Percentiles rank a stretch among this genome's conserved stretches.
phyloP scores from a whole-genome alignment of 2,888 invertebrate genomes.

The Adineta ricciae region DNA sequence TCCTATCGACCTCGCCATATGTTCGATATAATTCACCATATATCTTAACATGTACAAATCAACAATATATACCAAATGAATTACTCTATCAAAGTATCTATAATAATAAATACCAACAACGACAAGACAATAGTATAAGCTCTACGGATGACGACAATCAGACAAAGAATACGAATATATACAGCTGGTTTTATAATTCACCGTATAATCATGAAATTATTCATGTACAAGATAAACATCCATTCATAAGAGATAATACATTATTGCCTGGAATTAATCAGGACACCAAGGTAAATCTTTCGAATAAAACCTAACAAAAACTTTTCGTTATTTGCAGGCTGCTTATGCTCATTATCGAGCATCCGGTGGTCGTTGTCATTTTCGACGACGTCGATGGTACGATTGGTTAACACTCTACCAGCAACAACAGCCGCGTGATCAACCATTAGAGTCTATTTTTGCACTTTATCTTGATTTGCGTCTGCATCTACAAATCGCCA shows the following conservation, averaged over 20 bases:
- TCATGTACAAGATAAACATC: neutral
- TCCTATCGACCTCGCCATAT: constrained; percentile 29
- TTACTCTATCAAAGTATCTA: neutral
- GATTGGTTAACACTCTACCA: neutral
- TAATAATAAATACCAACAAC: neutral
- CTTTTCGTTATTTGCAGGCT: neutral
- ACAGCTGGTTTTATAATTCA: neutral
- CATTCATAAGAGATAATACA: neutral
- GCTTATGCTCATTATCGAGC: neutral
- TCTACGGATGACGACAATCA: neutral
- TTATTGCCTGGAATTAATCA: neutral
- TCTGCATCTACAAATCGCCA: neutral
- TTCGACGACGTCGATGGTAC: neutral
- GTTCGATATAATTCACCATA: constrained; percentile 24
- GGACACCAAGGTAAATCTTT: neutral
- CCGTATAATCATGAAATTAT: neutral
- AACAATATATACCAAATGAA: neutral
- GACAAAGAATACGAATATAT: neutral
- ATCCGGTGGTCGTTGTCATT: neutral
- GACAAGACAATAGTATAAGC: neutral
- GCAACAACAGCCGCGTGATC: neutral
- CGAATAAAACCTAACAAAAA: neutral
- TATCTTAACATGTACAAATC: neutral
- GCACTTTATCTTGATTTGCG: neutral
- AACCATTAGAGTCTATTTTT: neutral